Conservation (phyloP, 2,797 vertebrate genomes). For the Florisuga fusca region DNA sequence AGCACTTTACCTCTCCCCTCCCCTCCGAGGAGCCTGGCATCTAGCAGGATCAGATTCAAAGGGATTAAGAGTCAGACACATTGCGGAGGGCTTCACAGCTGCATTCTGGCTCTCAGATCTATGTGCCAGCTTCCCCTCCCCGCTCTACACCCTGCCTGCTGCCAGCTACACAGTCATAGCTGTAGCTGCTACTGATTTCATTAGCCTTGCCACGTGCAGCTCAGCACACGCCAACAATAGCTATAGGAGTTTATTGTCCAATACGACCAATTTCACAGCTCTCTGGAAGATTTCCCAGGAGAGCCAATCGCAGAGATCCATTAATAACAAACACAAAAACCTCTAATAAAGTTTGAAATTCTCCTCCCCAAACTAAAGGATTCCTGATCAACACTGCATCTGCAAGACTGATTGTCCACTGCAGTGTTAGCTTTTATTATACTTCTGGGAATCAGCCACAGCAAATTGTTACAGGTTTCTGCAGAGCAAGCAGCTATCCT, state of each 20-base stretch:
- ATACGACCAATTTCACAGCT: background rate
- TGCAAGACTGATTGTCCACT: background rate
- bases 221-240: background rate
- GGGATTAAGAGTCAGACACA: background rate
- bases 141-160: background rate
- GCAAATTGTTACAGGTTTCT: constrained; percentile 1
- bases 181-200: constrained; percentile 33
- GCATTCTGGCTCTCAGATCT: constrained; percentile 15
- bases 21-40: background rate
- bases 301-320: background rate
- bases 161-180: constrained; percentile 35
- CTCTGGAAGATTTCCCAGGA: constrained; percentile 35
- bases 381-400: background rate
- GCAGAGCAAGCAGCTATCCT: background rate
- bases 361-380: background rate
- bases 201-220: constrained; percentile 5
- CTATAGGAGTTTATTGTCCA: background rate
- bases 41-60: background rate
- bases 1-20: background rate
- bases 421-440: background rate
- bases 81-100: constrained; percentile 21
- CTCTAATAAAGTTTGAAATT: constrained; percentile 11
- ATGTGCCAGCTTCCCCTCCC: background rate
- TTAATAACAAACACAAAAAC: constrained; percentile 34
- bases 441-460: background rate